Evolutionary conservation across 2,888 invertebrate species (phyloP).

Genomic region (Cerastis leucographa): DNA sequence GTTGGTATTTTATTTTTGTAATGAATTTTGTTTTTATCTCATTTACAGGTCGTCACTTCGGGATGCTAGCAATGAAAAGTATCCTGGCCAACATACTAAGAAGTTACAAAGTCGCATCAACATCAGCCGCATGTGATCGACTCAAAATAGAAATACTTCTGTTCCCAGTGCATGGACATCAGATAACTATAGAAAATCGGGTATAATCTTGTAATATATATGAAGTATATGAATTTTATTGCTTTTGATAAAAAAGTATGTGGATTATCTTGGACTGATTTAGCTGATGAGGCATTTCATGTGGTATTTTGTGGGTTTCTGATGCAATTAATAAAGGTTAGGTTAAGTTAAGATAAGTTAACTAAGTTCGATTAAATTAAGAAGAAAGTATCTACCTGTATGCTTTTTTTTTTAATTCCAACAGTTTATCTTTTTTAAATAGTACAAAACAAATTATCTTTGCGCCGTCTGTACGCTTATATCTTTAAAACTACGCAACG

Average conservation of each 20-base stretch:
- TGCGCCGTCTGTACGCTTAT: too few species aligned
- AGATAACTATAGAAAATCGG: slow-evolving; percentile 76
- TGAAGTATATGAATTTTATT: not conserved
- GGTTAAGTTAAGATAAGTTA: not conserved
- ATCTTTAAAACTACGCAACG: too few species aligned
- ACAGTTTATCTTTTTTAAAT: not conserved
- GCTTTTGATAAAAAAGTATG: not conserved
- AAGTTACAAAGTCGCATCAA: slow-evolving; percentile 76
- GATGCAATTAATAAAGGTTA: not conserved
- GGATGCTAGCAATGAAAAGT: slow-evolving; percentile 83
- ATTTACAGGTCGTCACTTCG: slow-evolving; percentile 82
- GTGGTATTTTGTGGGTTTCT: not conserved
- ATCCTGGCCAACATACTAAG: slow-evolving; percentile 79
- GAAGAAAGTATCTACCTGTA: not conserved
- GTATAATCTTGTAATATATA: slow-evolving; percentile 10
- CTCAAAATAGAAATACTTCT: slow-evolving; percentile 83
- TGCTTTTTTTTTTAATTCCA: not conserved
- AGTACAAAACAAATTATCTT: too few species aligned
- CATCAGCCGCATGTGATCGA: slow-evolving; percentile 72
- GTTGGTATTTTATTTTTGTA: not conserved
- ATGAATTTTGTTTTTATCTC: slow-evolving; percentile 4
- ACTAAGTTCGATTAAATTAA: not conserved
- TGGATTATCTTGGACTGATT: not conserved
- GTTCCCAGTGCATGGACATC: slow-evolving; percentile 82
- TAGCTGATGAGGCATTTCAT: not conserved